Evolutionary conservation across 2,113 vertebrate genomes (phyloP).

Genomic region (Sapayoa aenigma): DNA sequence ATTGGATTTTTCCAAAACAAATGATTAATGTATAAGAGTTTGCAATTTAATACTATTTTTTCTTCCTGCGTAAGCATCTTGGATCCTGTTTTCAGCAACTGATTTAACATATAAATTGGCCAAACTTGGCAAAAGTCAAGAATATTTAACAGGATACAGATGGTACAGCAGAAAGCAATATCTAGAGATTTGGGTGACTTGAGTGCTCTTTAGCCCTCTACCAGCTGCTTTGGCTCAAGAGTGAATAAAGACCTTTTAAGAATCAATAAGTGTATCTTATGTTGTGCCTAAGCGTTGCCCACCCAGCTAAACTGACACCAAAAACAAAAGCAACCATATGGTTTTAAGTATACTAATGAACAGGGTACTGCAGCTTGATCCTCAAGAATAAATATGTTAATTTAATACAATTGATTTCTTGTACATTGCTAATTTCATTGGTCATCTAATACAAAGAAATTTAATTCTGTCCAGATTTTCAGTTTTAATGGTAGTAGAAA

Average conservation of each 20-base stretch:
- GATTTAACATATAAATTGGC: slow-evolving; percentile 82
- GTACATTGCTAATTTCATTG: background rate
- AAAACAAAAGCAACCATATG: slow-evolving; percentile 73
- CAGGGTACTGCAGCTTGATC: slow-evolving; percentile 34
- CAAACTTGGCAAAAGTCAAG: slow-evolving; percentile 79
- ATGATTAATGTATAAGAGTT: slow-evolving; percentile 70
- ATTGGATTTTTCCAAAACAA: slow-evolving; percentile 50
- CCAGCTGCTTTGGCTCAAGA: slow-evolving; percentile 80
- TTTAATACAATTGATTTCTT: slow-evolving; percentile 12
- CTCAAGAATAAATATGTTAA: slow-evolving; percentile 47
- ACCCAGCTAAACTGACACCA: slow-evolving; percentile 67
- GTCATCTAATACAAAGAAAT: background rate
- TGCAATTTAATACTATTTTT: slow-evolving; percentile 50
- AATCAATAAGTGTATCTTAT: slow-evolving; percentile 73
- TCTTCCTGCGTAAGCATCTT: slow-evolving; percentile 58
- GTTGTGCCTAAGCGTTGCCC: slow-evolving; percentile 68
- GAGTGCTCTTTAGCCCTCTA: slow-evolving; percentile 71
- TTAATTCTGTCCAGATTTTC: background rate
- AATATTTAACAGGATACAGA: slow-evolving; percentile 83
- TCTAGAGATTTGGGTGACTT: slow-evolving; percentile 77
- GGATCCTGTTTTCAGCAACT: slow-evolving; percentile 67
- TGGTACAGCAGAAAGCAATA: slow-evolving; percentile 79
- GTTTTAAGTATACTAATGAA: slow-evolving; percentile 58
- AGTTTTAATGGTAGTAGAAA: slow-evolving; percentile 28
- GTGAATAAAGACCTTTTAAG: slow-evolving; percentile 80